phyloP scores from a whole-genome alignment of 2,113 vertebrate species.

The Oncorhynchus keta region DNA sequence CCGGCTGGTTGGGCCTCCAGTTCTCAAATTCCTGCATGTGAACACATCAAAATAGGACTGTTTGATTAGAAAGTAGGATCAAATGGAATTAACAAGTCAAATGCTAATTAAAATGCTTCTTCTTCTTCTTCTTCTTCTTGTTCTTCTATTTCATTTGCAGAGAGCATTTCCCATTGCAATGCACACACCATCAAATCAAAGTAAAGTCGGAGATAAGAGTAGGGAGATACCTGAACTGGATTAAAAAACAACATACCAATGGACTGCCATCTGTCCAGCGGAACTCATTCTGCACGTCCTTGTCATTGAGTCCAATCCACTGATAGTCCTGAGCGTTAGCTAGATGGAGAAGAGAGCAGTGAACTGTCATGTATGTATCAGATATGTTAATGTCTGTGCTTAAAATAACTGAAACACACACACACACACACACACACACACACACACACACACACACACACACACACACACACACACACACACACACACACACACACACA shows the following conservation, averaged over 20 bases:
- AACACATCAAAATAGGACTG: neutral
- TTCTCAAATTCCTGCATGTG: slow-evolving; percentile 83
- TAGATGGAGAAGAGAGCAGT: slow-evolving; percentile 46
- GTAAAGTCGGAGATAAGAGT: neutral
- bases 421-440: no score
- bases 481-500: neutral
- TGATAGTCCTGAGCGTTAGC: slow-evolving; percentile 88
- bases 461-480: neutral
- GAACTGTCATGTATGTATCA: neutral
- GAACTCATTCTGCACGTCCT: slow-evolving; percentile 86
- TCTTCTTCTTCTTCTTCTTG: neutral
- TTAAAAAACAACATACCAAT: slow-evolving; percentile 77
- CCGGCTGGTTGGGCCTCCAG: slow-evolving; percentile 92
- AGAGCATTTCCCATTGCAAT: no score
- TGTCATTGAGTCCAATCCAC: slow-evolving; percentile 94
- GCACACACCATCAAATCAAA: no score
- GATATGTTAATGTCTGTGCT: no score
- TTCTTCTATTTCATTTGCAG: neutral
- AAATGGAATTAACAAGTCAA: no score
- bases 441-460: neutral
- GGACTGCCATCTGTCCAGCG: slow-evolving; percentile 89
- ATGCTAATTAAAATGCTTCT: no score
- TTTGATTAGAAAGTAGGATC: no score
- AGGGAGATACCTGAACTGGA: neutral
- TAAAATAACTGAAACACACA: no score